A percentile compares a stretch with the other conserved stretches of the same genome.
These are phyloP conservation scores for Heliconius aoede DNA, from an alignment of 2,888 invertebrate genomes.

Conservation along the genomic window DNA sequence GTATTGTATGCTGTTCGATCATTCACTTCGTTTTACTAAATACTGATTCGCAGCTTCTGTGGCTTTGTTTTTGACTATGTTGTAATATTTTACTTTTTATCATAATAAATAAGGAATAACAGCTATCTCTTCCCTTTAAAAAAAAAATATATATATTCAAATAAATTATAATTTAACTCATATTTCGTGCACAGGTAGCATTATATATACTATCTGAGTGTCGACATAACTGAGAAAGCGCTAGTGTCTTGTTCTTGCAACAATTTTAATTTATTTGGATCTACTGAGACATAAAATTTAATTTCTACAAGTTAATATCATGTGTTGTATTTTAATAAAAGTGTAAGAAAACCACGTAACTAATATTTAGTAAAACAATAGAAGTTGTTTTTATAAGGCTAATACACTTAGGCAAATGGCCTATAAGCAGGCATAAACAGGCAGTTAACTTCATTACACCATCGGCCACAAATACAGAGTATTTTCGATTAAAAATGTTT, in stretches of 20 bases:
- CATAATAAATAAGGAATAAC: too few species aligned
- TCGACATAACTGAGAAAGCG: too few species aligned
- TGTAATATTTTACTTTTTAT: too few species aligned
- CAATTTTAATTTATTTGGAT: neutral
- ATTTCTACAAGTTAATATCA: neutral
- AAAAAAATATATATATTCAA: too few species aligned
- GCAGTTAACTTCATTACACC: conserved; percentile 36
- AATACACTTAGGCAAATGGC: conserved; percentile 40
- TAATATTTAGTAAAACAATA: conserved; percentile 32
- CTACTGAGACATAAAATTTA: neutral
- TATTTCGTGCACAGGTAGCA: too few species aligned
- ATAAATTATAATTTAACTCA: too few species aligned
- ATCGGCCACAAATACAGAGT: conserved; percentile 18
- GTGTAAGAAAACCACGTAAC: conserved; percentile 20
- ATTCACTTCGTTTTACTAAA: too few species aligned
- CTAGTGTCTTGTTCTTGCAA: neutral
- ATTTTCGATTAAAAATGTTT: neutral
- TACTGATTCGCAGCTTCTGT: too few species aligned
- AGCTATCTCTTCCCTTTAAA: too few species aligned
- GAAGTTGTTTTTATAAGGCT: conserved; percentile 32
- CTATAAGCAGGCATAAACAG: conserved; percentile 40
- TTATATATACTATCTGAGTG: too few species aligned
- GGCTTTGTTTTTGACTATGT: too few species aligned
- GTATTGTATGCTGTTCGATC: too few species aligned
- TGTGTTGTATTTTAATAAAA: conserved; percentile 14